A percentile compares a stretch with the other conserved stretches of the same genome.
These are phyloP conservation scores for Vanessa atalanta DNA, from an alignment of 1,140 invertebrate genomes.

Conservation along the genomic window DNA sequence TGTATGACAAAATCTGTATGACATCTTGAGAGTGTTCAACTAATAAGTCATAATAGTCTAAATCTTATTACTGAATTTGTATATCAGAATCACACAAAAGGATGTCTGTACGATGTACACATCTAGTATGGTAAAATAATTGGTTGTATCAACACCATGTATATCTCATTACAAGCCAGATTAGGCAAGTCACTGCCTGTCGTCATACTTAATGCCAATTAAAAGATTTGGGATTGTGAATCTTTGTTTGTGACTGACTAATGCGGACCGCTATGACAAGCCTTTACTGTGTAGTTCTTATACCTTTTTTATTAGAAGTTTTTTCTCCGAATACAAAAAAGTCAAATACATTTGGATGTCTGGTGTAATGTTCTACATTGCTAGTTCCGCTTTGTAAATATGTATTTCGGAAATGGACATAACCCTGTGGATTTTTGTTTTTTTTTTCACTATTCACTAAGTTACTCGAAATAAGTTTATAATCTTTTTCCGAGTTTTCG, in stretches of 20 bases:
- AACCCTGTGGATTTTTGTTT: too few species aligned
- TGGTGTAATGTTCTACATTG: neutral
- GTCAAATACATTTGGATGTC: neutral
- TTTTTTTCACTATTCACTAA: too few species aligned
- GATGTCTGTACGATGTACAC: too few species aligned
- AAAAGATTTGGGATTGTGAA: constrained; percentile 77
- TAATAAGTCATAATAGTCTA: too few species aligned
- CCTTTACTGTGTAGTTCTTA: constrained; percentile 22
- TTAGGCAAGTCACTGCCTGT: constrained; percentile 78
- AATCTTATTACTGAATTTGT: too few species aligned
- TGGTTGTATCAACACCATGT: constrained; percentile 56
- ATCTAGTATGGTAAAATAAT: neutral
- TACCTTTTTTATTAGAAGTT: constrained; percentile 16
- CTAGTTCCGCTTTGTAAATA: neutral
- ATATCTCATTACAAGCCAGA: constrained; percentile 61
- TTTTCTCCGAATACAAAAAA: constrained; percentile 6
- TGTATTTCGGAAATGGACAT: neutral
- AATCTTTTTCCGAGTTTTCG: too few species aligned
- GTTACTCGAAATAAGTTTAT: too few species aligned
- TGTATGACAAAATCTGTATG: too few species aligned
- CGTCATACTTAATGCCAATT: constrained; percentile 80
- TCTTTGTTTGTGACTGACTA: constrained; percentile 76
- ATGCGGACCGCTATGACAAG: constrained; percentile 50
- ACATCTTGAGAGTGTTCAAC: too few species aligned
- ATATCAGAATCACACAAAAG: too few species aligned